phyloP scores from a whole-genome alignment of 2,797 vertebrate genomes.

The Myotis daubentonii region DNA sequence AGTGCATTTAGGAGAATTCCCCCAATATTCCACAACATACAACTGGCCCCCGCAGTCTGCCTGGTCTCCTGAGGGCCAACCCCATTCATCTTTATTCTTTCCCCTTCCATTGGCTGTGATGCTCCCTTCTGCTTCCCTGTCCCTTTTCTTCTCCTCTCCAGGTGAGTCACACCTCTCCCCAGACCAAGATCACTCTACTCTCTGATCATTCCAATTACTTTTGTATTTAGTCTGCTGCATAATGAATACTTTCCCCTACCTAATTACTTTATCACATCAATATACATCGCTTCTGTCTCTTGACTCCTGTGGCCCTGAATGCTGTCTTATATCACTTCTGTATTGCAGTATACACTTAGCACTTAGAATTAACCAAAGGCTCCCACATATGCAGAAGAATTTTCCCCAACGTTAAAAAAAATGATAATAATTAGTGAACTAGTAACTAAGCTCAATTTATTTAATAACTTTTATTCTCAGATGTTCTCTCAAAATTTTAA shows the following conservation, averaged over 20 bases:
- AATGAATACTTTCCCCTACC: neutral
- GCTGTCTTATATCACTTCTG: neutral
- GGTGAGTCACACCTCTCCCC: neutral
- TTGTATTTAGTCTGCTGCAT: neutral
- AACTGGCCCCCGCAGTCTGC: neutral
- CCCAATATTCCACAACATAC: conserved; percentile 6
- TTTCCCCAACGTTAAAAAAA: neutral
- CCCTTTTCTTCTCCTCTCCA: neutral
- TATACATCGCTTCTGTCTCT: neutral
- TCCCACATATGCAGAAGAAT: neutral
- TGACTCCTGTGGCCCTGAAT: neutral
- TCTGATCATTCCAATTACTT: neutral
- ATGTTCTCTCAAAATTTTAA: neutral
- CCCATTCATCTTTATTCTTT: neutral
- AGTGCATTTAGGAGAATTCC: conserved; percentile 16
- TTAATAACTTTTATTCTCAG: conserved; percentile 1
- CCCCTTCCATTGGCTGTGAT: rapidly evolving
- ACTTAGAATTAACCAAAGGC: neutral
- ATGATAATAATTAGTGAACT: neutral
- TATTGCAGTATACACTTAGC: neutral
- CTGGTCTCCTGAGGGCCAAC: neutral
- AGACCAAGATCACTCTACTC: neutral
- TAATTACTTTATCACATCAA: neutral
- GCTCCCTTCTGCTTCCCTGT: neutral
- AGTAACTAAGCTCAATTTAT: neutral